Evolutionary conservation across 2,888 invertebrate species (phyloP).

Genomic region (Marronus borbonicus): DNA sequence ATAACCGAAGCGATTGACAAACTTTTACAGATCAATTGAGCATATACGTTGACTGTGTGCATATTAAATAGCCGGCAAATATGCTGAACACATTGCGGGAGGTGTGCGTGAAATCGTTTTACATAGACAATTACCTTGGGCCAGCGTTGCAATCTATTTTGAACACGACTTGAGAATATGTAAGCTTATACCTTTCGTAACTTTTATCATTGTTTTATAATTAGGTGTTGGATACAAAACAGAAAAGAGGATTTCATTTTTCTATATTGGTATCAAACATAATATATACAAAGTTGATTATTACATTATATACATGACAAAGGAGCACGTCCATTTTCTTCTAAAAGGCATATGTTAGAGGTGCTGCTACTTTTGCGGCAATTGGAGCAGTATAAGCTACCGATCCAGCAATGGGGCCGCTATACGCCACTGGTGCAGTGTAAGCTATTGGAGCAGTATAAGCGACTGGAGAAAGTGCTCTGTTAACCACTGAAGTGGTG

Average conservation of each 20-base stretch:
- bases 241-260: slow-evolving; percentile 1
- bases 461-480: slow-evolving; percentile 54
- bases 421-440: slow-evolving; percentile 50
- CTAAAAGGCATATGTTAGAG: slow-evolving; percentile 39
- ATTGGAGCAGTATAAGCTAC: slow-evolving; percentile 54
- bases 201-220: too few species aligned
- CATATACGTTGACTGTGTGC: not conserved
- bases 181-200: not conserved
- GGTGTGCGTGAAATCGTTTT: not conserved
- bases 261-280: slow-evolving; percentile 42
- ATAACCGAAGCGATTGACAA: slow-evolving; percentile 17
- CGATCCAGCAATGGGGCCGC: slow-evolving; percentile 57
- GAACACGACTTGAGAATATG: not conserved
- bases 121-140: not conserved
- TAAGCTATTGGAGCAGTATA: slow-evolving; percentile 52
- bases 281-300: slow-evolving; percentile 24
- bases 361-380: slow-evolving; percentile 53
- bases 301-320: slow-evolving; percentile 27
- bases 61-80: not conserved
- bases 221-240: not conserved
- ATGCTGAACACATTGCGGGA: slow-evolving; percentile 3
- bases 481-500: slow-evolving; percentile 57
- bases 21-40: slow-evolving; percentile 19
- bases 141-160: not conserved
- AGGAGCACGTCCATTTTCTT: not conserved